Conservation (phyloP, 2,113 vertebrate genomes). For the Myrmecobius fasciatus region DNA sequence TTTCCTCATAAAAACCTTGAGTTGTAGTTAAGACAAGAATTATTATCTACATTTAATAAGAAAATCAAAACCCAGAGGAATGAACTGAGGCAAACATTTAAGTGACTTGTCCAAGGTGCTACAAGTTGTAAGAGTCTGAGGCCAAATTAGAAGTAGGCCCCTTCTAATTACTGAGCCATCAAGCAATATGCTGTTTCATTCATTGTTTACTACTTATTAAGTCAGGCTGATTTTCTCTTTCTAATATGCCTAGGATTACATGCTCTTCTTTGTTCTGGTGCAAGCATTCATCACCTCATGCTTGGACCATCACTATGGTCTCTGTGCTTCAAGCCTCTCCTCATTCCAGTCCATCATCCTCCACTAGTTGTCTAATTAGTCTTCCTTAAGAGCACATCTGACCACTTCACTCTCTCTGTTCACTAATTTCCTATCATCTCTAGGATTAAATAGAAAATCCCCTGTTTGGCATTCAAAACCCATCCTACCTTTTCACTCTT, state of each 20-base stretch:
- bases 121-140: neutral
- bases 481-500: neutral
- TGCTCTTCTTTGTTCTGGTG: neutral
- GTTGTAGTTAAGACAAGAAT: neutral
- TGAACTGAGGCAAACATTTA: neutral
- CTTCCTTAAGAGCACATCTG: neutral
- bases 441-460: neutral
- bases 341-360: neutral
- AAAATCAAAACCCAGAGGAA: neutral
- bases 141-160: neutral
- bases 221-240: neutral
- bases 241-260: neutral
- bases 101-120: neutral
- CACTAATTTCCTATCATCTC: neutral
- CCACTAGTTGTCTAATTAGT: neutral
- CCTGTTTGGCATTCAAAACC: neutral
- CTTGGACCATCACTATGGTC: neutral
- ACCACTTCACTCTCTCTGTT: neutral
- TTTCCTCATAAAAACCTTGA: conserved; percentile 51
- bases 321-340: neutral
- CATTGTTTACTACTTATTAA: neutral
- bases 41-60: neutral
- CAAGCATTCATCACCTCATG: neutral
- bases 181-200: neutral
- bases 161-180: neutral